Evolutionary conservation across 2,888 invertebrate species (phyloP), one percentile per base, ranked within the genome.

Genomic region (Epinotia demarniana): DNA sequence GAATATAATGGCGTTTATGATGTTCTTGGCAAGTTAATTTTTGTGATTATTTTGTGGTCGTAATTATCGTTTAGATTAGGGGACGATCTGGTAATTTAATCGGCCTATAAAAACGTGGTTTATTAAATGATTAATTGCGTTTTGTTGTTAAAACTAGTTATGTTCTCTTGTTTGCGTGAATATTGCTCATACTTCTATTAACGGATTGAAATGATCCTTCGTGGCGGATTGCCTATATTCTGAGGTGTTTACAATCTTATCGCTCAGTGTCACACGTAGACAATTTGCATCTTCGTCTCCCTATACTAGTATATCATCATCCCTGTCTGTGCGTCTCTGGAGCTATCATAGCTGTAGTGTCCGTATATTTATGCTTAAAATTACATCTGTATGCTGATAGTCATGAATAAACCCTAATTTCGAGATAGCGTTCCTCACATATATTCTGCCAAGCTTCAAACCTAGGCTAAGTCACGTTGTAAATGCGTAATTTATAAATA

Each of bases 11-110:
- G 64, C 9, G 9, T 49, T 49, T 64, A 27, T 49, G 64, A 64
- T 8, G 64, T 49, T 64, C n/a, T 16, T 27, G 23, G 23, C 23
- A 64, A 64, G 16, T 64, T 16, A 49, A 18, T 2, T 23, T 64
- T 49, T 23, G 19, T 49, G 16, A 16, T 64, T 23, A 64, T 64
- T 46, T 23, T 64, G 64, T 27, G 49, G 64, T 23, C 18, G 18
- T 27, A 64, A 64, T 64, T 64, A 64, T 64, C 23, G 49, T n/a
- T n/a, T 16, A 64, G 49, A 49, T 64, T 64, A 27, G 64, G 64
- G 64, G 64, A 43, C 23, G 49, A 64, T 64, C 53, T 27, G 64
- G 64, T 64, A 64, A 64, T 49, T 23, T 64, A 64, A 64, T 64
- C 23, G 64, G 23, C 27, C 49, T n/a, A 9, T 53, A 53, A 64